Base-by-base conservation (phyloP, 2,113 vertebrate genomes). In the Romanogobio albipinnatus region DNA sequence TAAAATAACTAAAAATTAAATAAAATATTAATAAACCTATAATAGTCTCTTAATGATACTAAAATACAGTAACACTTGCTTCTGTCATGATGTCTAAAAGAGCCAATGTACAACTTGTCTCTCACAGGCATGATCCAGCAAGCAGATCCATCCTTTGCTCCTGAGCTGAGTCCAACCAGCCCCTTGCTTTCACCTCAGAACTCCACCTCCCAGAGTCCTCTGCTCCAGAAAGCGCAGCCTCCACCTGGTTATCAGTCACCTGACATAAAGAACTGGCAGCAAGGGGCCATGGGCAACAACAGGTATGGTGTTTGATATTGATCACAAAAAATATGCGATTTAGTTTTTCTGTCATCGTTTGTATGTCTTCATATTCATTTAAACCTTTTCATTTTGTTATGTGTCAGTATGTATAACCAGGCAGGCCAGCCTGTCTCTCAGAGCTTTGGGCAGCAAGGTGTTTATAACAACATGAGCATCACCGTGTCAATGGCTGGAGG, bases 381-480 rank as follows among this genome's bases (percentile, higher is more conserved):
- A 62, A 45, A 45, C 33, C 56, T 9, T 39, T 47, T 26, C 0
- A 26, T 56, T 5, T 58, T 33, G 79, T 29, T 59, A 33, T 26
- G 64, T 86, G 2, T 4, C 95, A 98, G 97, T 73, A 93, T 98
- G 29, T 98, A 96, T 94, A 94, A 93, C 91, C 96, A 94, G 88
- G 89, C 94, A 0, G 95, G 96, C 64, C 96, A 95, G 94, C 92
- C 85, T 80, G 59, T 95, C 0, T 93, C 92, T 17, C 95, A 93
- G 51, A 76, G 87, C 0, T 95, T 95, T 22, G 90, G 91, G 83
- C 97, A 98, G 93, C 96, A 97, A 90, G 97, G 96, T 85, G 94
- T 98, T 62, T 99, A 98, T 95, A 99, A 99, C 95, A 99, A 98
- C 91, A 98, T 99, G 97, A 98, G 97, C 94, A 98, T 98, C 93